phyloP scores from a whole-genome alignment of 1,140 invertebrate species.

The Lasioglossum baleicum region DNA sequence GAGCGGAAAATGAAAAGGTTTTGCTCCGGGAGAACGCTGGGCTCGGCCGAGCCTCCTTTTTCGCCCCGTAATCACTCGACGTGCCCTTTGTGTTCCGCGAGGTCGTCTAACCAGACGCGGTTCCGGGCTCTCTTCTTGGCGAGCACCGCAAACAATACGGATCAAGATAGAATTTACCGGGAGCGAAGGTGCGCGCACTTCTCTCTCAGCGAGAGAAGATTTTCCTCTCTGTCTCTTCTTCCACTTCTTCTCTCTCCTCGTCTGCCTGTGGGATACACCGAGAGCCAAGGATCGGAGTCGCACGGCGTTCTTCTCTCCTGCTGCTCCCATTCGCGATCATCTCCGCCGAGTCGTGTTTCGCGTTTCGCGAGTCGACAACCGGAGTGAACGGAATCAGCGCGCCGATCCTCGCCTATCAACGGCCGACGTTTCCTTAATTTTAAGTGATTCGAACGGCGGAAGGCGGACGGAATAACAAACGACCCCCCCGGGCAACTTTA shows the following conservation, averaged over 20 bases:
- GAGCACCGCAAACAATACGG: slow-evolving; percentile 11
- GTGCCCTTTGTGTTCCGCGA: neutral
- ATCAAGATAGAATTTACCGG: slow-evolving; percentile 18
- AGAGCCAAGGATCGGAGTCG: no score
- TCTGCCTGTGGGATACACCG: no score
- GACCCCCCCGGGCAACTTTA: slow-evolving; percentile 17
- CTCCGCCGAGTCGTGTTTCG: no score
- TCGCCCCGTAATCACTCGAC: neutral
- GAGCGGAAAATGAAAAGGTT: slow-evolving; percentile 15
- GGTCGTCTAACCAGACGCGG: slow-evolving; percentile 13
- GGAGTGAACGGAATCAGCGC: neutral
- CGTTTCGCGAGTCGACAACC: no score
- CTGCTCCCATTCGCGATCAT: no score
- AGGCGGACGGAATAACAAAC: slow-evolving; percentile 24
- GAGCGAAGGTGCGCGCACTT: neutral
- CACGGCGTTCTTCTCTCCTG: neutral
- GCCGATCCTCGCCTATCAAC: neutral
- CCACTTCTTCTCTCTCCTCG: no score
- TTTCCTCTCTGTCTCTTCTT: neutral
- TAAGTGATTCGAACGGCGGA: slow-evolving; percentile 23
- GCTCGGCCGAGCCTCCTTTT: neutral
- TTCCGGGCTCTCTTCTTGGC: neutral
- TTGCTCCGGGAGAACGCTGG: neutral
- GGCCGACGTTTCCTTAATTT: slow-evolving; percentile 34
- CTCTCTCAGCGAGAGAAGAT: no score